Evolutionary conservation across 2,888 invertebrate genomes (phyloP), one percentile per base, ranked within the genome.

Genomic region (Drosophila anceps): DNA sequence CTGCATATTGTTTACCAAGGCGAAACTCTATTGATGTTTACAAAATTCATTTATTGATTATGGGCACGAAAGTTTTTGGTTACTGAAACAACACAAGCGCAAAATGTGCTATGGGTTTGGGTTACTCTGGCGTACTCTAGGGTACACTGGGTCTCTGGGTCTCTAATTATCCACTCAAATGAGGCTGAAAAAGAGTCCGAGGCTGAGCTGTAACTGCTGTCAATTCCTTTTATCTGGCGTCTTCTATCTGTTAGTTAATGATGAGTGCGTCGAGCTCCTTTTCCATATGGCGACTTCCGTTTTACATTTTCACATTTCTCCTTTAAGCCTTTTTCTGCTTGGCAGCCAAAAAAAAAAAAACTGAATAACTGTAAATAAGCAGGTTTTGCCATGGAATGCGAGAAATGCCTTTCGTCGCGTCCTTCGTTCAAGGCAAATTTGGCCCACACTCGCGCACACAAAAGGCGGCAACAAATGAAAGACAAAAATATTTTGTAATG

Each of bases 281-380:
- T 70, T 74, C 74, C 74, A 78, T 78, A 78, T 78, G 78, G 69
- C 71, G 48, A 75, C 78, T 71, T 75, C 79, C 79, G 70, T 57
- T 37, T 50, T 41, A 46, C 59, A 57, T 57, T 55, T 37, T 53
- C 44, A 43, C 59, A 57, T 31, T 44, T 43, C 35, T 46, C 24
- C 18, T 29, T 48, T 69, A 70, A 80, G 70, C 69, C 73, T 68
- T 79, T 77, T 44, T 61, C 39, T 41, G 64, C 70, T 43, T 67
- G 75, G 66, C 75, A 81, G 58, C 72, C 82, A 79, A 84, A 84
- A 81, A 87, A 84, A 84, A 81, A 87, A 79, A 84, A 84, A 84
- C 84, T 87, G 84, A 84, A 81, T 84, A 87, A 87, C 84, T 87
- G 84, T 82, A 84, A 84, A 82, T 79, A 84, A 87, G 82, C 81